A percentile compares a stretch with the other conserved stretches of the same genome.
Conservation (phyloP, 2,797 vertebrate genomes). For the Leuciscus waleckii region DNA sequence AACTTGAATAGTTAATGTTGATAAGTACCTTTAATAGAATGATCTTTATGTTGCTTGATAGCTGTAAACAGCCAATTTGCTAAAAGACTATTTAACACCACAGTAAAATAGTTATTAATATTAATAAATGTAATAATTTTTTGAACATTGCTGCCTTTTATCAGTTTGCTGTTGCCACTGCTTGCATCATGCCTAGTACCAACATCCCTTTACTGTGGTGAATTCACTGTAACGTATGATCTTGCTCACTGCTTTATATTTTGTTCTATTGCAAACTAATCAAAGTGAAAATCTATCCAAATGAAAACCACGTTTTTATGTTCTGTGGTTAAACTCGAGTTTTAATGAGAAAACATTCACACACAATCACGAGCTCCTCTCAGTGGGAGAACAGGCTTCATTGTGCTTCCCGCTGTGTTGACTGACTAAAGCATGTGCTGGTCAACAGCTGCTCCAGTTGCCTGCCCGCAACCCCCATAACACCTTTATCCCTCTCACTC, state of each 20-base stretch:
- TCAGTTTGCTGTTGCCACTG: background rate
- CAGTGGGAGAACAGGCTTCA: conserved; percentile 76
- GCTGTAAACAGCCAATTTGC: background rate
- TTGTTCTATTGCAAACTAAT: background rate
- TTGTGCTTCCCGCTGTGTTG: conserved; percentile 79
- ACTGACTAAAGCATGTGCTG: conserved; percentile 83
- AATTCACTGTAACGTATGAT: conserved; percentile 9
- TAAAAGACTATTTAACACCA: background rate
- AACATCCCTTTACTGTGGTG: background rate
- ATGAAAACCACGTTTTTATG: background rate
- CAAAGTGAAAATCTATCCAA: background rate
- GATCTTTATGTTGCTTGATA: background rate
- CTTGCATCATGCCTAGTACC: conserved; percentile 14
- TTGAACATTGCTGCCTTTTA: background rate
- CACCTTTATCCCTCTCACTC: conserved; percentile 31
- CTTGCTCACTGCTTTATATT: background rate
- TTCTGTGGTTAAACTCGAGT: conserved; percentile 4
- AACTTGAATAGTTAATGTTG: background rate
- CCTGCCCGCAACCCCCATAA: conserved; percentile 39
- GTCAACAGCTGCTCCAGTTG: conserved; percentile 79
- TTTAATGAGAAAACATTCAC: conserved; percentile 15
- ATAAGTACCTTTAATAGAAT: background rate
- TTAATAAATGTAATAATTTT: background rate
- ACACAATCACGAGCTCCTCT: conserved; percentile 40
- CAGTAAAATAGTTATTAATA: background rate